These are phyloP conservation scores for Pantherophis vulpinus DNA, from an alignment of 2,797 vertebrate species.

Conservation along the genomic window DNA sequence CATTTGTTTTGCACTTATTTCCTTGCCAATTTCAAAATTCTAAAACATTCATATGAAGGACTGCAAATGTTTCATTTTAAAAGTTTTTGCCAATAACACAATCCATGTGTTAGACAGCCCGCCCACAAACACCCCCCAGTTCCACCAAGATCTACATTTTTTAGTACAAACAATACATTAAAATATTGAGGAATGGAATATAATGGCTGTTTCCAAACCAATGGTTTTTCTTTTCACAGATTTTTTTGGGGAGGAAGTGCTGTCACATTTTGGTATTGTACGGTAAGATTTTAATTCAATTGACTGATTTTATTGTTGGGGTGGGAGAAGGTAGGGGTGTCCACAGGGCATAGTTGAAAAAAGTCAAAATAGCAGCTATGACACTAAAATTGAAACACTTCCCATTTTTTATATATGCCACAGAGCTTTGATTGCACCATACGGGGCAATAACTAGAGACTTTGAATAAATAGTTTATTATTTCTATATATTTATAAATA, in stretches of 20 bases:
- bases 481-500: background rate
- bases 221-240: conserved; percentile 32
- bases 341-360: background rate
- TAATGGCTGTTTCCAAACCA: background rate
- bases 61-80: background rate
- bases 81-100: background rate
- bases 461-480: background rate
- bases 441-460: background rate
- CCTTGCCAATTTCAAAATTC: background rate
- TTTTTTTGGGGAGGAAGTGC: conserved; percentile 68
- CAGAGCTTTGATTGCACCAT: background rate
- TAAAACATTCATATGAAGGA: background rate
- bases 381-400: background rate
- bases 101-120: background rate
- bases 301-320: background rate
- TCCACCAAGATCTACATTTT: background rate
- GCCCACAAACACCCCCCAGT: background rate
- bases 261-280: conserved; percentile 75
- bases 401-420: background rate
- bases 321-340: background rate
- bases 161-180: background rate
- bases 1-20: background rate
- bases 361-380: background rate
- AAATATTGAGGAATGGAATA: background rate
- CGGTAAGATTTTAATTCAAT: conserved; percentile 63